phyloP scores from a whole-genome alignment of 2,113 vertebrate genomes.

The Limnothrissa miodon region DNA sequence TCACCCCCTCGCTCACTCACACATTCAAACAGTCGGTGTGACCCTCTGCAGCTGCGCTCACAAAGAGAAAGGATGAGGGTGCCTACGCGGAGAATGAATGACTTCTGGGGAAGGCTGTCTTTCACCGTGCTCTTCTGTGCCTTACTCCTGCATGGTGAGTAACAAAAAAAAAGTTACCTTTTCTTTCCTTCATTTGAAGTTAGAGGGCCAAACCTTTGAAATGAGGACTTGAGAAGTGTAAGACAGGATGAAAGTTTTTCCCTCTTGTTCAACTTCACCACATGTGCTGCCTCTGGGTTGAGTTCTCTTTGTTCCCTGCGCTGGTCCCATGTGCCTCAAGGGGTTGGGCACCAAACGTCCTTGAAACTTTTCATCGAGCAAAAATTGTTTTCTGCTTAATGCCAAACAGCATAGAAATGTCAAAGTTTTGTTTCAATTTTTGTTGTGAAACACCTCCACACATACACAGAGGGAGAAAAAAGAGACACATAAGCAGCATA shows the following conservation, averaged over 20 bases:
- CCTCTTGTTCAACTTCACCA: background rate
- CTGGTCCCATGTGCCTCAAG: background rate
- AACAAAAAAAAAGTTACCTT: background rate
- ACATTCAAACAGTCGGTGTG: background rate
- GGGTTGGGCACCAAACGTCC: background rate
- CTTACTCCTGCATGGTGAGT: conserved; percentile 69
- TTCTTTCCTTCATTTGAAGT: background rate
- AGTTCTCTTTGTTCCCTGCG: background rate
- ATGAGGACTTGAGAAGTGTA: background rate
- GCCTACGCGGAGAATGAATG: conserved; percentile 68
- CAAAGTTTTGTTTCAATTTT: background rate
- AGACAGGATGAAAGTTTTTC: background rate
- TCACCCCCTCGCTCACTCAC: conserved; percentile 30
- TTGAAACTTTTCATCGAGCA: background rate
- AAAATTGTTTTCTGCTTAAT: too few relatives aligned
- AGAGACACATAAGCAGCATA: too few relatives aligned
- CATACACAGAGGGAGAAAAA: background rate
- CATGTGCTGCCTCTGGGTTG: background rate
- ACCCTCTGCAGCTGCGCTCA: conserved; percentile 26
- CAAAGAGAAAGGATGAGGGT: conserved; percentile 56
- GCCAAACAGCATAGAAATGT: background rate
- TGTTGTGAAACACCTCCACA: background rate
- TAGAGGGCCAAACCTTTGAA: background rate
- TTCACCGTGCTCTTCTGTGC: conserved; percentile 54
- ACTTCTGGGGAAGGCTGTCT: conserved; percentile 56